phyloP scores from a whole-genome alignment of 1,140 invertebrate genomes.

The Tetramorium parvispinum region DNA sequence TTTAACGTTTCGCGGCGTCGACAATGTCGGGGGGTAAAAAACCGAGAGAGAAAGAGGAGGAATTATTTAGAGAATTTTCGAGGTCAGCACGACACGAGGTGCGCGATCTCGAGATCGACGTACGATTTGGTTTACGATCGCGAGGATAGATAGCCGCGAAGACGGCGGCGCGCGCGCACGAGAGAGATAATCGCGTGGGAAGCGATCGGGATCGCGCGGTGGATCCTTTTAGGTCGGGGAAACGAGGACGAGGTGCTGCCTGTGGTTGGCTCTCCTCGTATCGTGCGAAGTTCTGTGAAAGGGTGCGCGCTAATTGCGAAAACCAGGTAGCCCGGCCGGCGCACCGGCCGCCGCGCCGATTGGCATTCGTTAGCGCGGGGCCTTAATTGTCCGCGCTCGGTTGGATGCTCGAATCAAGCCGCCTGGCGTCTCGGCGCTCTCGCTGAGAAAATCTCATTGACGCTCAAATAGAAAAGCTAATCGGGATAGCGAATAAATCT shows the following conservation, averaged over 20 bases:
- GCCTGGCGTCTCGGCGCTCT: neutral
- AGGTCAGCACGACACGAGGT: constrained; percentile 14
- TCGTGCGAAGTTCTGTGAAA: constrained; percentile 78
- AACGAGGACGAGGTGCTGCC: constrained; percentile 71
- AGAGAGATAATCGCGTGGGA: constrained; percentile 79
- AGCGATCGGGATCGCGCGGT: constrained; percentile 73
- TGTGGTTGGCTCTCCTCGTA: constrained; percentile 54
- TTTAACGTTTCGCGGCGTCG: neutral
- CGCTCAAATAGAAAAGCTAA: neutral
- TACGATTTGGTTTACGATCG: constrained; percentile 31
- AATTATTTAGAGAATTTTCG: constrained; percentile 47
- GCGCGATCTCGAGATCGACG: constrained; percentile 27
- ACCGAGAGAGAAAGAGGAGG: neutral
- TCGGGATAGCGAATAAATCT: constrained; percentile 3
- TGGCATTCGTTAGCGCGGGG: constrained; percentile 47
- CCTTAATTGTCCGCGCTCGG: constrained; percentile 34
- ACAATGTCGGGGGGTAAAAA: neutral
- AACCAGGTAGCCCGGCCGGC: constrained; percentile 36
- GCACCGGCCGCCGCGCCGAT: neutral
- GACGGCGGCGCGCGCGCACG: neutral
- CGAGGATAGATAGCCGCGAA: constrained; percentile 6
- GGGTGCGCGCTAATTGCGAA: constrained; percentile 64
- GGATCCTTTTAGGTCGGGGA: constrained; percentile 65
- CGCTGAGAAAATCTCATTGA: neutral
- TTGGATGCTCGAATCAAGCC: neutral